Base-by-base conservation (phyloP, 2,113 vertebrate species). In the Neoarius graeffei region DNA sequence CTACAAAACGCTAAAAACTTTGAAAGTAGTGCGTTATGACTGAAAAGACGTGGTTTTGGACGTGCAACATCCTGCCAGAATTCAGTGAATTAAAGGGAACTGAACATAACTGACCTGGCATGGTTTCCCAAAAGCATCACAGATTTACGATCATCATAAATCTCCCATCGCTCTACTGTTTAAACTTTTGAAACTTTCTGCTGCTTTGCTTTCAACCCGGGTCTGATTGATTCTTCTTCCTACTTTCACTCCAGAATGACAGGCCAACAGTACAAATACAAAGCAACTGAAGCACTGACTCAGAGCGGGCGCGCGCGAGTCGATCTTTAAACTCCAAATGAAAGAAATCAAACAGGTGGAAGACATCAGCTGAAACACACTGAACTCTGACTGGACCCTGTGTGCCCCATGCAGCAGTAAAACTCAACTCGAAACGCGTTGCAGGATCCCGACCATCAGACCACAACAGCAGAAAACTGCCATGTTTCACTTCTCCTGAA, bases 311-410 rank as follows among this genome's bases (percentile, higher is more conserved):
- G 3, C 9, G 27, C 56, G 30, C 73, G 54, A 56, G 13, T 23
- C 7, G 52, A 54, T n/a, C 57, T 14, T n/a, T 13, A 80, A 56
- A 59, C 23, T 56, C 62, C 48, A 30, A 19, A 59, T 35, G 35
- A 50, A 52, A 73, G 77, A 48, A 82, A n/a, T 35, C 19, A 4
- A 82, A 57, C 86, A 87, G 86, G 86, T 87, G 80, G 80, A 74
- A 74, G 15, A 54, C 69, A 87, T 82, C 86, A 82, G 79, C 79
- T 73, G 30, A 71, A 73, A 81, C 15, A 73, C 54, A n/a, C 66
- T 73, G 79, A 87, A 64, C 10, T n/a, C 69, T 76, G 69, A 66
- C 57, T 82, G 57, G 62, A 52, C 71, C 57, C 56, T 25, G 14
- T 62, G 56, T 30, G 54, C 35, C 86, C 69, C 69, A 14, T 42